A percentile compares a stretch with the other conserved stretches of the same genome.
These are phyloP conservation scores for Pogonus chalceus DNA, from an alignment of 1,140 invertebrate genomes.

Conservation along the genomic window DNA sequence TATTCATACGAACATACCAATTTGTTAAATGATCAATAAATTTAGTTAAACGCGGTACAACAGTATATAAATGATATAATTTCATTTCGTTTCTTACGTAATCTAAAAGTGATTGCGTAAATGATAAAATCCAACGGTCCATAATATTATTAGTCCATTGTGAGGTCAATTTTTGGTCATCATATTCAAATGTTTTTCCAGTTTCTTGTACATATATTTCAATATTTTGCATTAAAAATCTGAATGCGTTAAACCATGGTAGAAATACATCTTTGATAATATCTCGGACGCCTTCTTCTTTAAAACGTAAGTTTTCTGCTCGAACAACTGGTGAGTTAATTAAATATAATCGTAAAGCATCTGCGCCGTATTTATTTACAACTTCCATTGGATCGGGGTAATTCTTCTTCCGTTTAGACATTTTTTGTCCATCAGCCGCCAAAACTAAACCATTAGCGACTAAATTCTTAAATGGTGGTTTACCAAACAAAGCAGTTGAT, in stretches of 20 bases:
- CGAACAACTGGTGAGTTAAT: slow-evolving; percentile 97
- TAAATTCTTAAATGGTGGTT: slow-evolving; percentile 95
- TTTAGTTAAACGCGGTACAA: slow-evolving; percentile 85
- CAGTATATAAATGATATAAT: slow-evolving; percentile 89
- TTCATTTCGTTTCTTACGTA: slow-evolving; percentile 91
- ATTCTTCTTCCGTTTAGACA: slow-evolving; percentile 99
- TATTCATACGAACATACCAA: slow-evolving; percentile 97
- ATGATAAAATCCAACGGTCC: slow-evolving; percentile 96
- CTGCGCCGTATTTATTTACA: slow-evolving; percentile 90
- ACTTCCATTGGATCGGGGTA: slow-evolving; percentile 94
- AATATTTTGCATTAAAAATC: slow-evolving; percentile 90
- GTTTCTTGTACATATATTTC: slow-evolving; percentile 68
- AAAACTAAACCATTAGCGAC: slow-evolving; percentile 93
- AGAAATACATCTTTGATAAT: slow-evolving; percentile 96
- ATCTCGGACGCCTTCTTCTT: slow-evolving; percentile 91
- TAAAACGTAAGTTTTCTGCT: slow-evolving; percentile 93
- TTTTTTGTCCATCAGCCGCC: slow-evolving; percentile 95
- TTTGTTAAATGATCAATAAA: slow-evolving; percentile 98
- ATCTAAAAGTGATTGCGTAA: slow-evolving; percentile 82
- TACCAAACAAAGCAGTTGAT: slow-evolving; percentile 92
- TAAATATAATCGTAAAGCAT: slow-evolving; percentile 90
- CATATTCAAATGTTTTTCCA: slow-evolving; percentile 49
- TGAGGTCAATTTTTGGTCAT: slow-evolving; percentile 42
- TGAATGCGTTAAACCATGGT: slow-evolving; percentile 98
- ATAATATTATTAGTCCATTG: slow-evolving; percentile 65